phyloP scores from a whole-genome alignment of 2,113 vertebrate genomes.

The Heterochromis multidens region DNA sequence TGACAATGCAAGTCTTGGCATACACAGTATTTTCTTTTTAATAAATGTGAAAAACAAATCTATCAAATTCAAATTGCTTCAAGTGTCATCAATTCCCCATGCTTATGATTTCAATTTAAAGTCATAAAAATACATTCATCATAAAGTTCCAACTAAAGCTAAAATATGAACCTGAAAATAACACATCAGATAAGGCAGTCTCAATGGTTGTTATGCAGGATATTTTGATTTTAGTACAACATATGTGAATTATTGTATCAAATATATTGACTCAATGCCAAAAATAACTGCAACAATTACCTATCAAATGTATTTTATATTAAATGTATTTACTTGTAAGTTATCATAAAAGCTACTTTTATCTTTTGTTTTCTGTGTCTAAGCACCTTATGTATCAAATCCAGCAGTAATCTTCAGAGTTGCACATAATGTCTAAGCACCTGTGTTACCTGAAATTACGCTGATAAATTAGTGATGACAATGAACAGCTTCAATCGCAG shows the following conservation, averaged over 20 bases:
- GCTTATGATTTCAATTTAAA: not conserved
- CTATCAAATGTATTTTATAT: not conserved
- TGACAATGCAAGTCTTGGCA: not conserved
- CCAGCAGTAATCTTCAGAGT: not conserved
- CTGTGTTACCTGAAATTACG: conserved; percentile 38
- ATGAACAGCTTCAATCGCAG: conserved; percentile 46
- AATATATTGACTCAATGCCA: not conserved
- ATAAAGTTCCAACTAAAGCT: not conserved
- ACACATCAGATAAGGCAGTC: not conserved
- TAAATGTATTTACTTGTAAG: not conserved
- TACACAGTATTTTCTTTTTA: not conserved
- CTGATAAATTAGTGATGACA: conserved; percentile 48
- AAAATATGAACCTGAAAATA: not conserved
- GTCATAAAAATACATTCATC: not conserved
- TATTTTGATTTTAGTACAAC: not conserved
- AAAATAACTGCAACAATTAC: not conserved
- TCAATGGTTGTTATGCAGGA: not conserved
- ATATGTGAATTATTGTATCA: not conserved
- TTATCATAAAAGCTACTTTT: too few species aligned
- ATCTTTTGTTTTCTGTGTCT: too few species aligned
- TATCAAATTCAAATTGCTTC: not conserved
- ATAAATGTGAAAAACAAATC: not conserved
- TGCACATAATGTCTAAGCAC: conserved; percentile 5
- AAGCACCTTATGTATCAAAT: not conserved
- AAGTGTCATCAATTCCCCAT: not conserved